A percentile compares a stretch with the other conserved stretches of the same genome.
Conservation (phyloP, 2,797 vertebrate species). For the Synanceia verrucosa region DNA sequence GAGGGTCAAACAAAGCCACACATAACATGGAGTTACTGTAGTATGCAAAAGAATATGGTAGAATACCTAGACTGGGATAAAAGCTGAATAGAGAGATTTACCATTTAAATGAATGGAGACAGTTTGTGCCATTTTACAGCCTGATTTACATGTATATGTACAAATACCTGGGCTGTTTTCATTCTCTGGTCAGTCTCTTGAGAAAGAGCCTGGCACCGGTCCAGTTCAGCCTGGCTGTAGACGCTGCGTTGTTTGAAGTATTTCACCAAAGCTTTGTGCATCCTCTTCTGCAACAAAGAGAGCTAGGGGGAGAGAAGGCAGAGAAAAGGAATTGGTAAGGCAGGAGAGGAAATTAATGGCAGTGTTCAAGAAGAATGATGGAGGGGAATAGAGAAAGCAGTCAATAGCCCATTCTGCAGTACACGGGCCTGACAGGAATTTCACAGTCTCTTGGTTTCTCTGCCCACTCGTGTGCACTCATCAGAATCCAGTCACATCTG, state of each 20-base stretch:
- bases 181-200: slow-evolving; percentile 94
- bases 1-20: slow-evolving; percentile 69
- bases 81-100: slow-evolving; percentile 64
- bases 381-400: slow-evolving; percentile 99
- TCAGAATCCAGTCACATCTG: slow-evolving; percentile 99
- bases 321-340: slow-evolving; percentile 93
- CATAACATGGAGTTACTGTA: slow-evolving; percentile 64
- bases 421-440: slow-evolving; percentile 99
- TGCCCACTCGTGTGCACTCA: slow-evolving; percentile 99
- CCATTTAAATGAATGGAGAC: slow-evolving; percentile 70
- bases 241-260: slow-evolving; percentile 87
- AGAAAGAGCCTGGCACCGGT: slow-evolving; percentile 90
- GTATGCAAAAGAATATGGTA: slow-evolving; percentile 63
- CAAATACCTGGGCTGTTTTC: slow-evolving; percentile 97
- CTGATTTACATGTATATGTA: slow-evolving; percentile 70
- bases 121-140: slow-evolving; percentile 82
- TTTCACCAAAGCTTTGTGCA: slow-evolving; percentile 85
- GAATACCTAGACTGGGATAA: slow-evolving; percentile 57
- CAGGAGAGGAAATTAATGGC: slow-evolving; percentile 99
- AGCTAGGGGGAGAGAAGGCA: slow-evolving; percentile 85
- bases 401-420: slow-evolving; percentile 99
- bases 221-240: slow-evolving; percentile 90
- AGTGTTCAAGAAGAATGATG: slow-evolving; percentile 99
- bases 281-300: slow-evolving; percentile 90
- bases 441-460: slow-evolving; percentile 99